A percentile compares a stretch with the other conserved stretches of the same genome.
These are phyloP conservation scores for Neofelis nebulosa DNA, from an alignment of 2,113 vertebrate genomes.

Conservation along the genomic window DNA sequence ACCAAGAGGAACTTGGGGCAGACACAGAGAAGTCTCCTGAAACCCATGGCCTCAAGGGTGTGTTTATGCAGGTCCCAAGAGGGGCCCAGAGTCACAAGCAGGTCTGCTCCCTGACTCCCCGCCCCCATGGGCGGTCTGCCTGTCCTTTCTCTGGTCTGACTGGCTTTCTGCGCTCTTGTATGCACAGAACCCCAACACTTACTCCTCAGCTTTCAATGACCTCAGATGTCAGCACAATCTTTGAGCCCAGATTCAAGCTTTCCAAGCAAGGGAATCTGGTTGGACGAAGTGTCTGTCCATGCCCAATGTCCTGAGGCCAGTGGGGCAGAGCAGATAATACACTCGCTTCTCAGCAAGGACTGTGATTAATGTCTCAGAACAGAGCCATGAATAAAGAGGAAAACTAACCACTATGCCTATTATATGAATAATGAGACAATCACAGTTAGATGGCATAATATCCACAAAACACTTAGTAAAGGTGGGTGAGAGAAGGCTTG, in stretches of 20 bases:
- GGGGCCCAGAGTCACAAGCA: not conserved
- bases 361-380: not conserved
- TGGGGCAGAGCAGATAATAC: accelerated
- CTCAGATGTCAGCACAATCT: not conserved
- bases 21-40: not conserved
- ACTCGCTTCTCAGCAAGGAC: not conserved
- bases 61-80: not conserved
- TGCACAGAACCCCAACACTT: not conserved
- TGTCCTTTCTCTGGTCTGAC: not conserved
- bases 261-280: not conserved
- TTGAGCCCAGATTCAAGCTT: not conserved
- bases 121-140: accelerated
- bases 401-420: not conserved
- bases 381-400: accelerated
- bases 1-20: not conserved
- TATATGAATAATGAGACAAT: not conserved
- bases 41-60: not conserved
- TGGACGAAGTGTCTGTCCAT: not conserved
- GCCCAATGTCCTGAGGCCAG: not conserved
- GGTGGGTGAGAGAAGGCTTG: not conserved
- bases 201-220: not conserved
- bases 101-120: not conserved
- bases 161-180: not conserved
- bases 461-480: not conserved
- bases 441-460: not conserved